Base-by-base conservation (phyloP, 2,113 vertebrate genomes). In the Dicentrarchus labrax region DNA sequence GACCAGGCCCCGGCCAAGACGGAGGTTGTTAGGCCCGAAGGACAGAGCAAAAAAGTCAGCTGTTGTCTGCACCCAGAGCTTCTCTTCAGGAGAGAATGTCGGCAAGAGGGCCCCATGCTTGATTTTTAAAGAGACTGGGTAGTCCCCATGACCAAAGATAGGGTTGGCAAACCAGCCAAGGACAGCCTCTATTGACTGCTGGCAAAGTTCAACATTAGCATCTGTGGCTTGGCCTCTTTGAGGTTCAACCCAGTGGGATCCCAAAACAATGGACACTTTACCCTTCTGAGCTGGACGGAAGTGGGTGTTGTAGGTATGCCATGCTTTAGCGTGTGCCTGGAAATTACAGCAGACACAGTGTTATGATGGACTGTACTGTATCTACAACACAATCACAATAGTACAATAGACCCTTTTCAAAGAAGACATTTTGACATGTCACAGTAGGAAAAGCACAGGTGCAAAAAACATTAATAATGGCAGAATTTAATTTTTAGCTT, bases 11-110 rank as follows among this genome's bases (percentile, higher is more conserved):
- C 72, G 94, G 4, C 90, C 94, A 24, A 96, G 93, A 65, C 96
- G 97, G 71, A 98, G 95, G 82, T 97, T 97, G 90, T 98, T 96
- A 3, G 97, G 97, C 22, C 97, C 98, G n/a, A 99, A 99, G 41
- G 98, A 98, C 85, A 99, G 94, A 0, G 98, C 96, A 36, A 99
- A 99, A 88, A 99, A 99, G 76, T 99, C 98, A 4, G 98, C 97
- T 0, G 98, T 98, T 77, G 95, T 96, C 70, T 92, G 94, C 48
- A 99, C 92, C 83, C 93, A 94, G 5, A 91, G 86, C 88, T 93
- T 96, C 91, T 99, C 98, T 21, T 95, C 89, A 12, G 95, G 83
- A 0, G 96, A 97, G 82, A 98, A 97, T 21, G 30, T 79, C 16
- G 97, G 98, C 71, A 99, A 77, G 21, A 95, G 74, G 0, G 65